Conservation (phyloP, 1,140 invertebrate genomes). For the Daktulosphaira vitifoliae region DNA sequence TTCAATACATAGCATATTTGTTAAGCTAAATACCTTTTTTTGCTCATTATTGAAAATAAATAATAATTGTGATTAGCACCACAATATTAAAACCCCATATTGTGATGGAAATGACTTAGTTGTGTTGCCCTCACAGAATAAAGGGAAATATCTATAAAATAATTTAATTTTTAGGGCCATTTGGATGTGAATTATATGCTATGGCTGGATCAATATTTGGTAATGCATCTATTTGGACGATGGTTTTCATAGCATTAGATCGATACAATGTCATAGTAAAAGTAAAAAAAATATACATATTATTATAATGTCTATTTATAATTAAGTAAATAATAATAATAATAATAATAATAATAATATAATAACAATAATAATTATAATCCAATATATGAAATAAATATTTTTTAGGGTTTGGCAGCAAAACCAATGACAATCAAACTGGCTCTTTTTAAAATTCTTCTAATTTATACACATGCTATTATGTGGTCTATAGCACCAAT, state of each 20-base stretch:
- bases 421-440: slow-evolving; percentile 60
- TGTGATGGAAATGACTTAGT: too few species aligned
- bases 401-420: slow-evolving; percentile 53
- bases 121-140: too few species aligned
- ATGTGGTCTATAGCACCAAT: slow-evolving; percentile 63
- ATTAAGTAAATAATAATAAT: background rate
- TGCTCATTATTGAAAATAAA: too few species aligned
- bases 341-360: background rate
- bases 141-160: too few species aligned
- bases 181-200: slow-evolving; percentile 73
- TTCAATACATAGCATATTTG: too few species aligned
- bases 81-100: too few species aligned
- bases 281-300: slow-evolving; percentile 35
- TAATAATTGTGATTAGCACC: too few species aligned
- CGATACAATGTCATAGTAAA: slow-evolving; percentile 80
- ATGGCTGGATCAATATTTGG: slow-evolving; percentile 70
- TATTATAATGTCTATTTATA: background rate
- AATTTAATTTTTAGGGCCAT: slow-evolving; percentile 48
- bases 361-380: background rate
- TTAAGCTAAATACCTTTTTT: too few species aligned
- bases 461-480: slow-evolving; percentile 59
- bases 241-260: slow-evolving; percentile 72
- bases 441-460: slow-evolving; percentile 57
- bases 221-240: slow-evolving; percentile 71
- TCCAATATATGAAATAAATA: background rate